Conservation (phyloP, 2,888 invertebrate genomes). For the Drosophila mayaguana region DNA sequence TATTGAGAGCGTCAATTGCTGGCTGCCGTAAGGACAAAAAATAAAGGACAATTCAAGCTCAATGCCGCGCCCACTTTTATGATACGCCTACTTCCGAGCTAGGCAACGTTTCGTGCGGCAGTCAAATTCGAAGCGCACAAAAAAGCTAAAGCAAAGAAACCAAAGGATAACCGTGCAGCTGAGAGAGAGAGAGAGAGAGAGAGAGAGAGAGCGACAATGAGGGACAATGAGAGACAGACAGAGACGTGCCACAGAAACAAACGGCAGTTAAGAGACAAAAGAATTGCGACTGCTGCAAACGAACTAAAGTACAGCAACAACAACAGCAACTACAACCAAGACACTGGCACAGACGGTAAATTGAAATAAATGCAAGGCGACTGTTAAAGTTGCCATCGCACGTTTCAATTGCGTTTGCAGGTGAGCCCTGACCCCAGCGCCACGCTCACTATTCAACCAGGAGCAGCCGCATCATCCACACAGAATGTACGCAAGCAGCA, state of each 20-base stretch:
- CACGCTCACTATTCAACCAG: not conserved
- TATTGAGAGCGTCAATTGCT: conserved; percentile 42
- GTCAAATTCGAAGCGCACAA: conserved; percentile 50
- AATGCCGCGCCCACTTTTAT: not conserved
- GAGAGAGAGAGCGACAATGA: conserved; percentile 32
- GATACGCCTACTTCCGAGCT: conserved; percentile 22
- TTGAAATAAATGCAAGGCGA: conserved; percentile 80
- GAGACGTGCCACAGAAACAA: conserved; percentile 63
- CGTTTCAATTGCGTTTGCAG: conserved; percentile 75
- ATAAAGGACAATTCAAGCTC: conserved; percentile 8
- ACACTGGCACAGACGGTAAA: conserved; percentile 63
- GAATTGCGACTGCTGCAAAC: conserved; percentile 64
- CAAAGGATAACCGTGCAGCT: conserved; percentile 13
- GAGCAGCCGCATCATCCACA: conserved; percentile 47
- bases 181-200: conserved; percentile 36
- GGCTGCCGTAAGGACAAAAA: not conserved
- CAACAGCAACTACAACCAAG: conserved; percentile 4
- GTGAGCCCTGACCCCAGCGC: conserved; percentile 16
- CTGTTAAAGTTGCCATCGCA: conserved; percentile 79
- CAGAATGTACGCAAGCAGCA: conserved; percentile 54
- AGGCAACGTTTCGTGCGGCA: conserved; percentile 56
- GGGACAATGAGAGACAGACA: conserved; percentile 23
- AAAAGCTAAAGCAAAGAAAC: conserved; percentile 10
- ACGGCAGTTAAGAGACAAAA: conserved; percentile 75
- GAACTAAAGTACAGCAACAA: conserved; percentile 29